Percentiles rank a stretch among this genome's conserved stretches.
Evolutionary conservation across 2,113 vertebrate genomes (phyloP).

Genomic region (Plectropomus leopardus): DNA sequence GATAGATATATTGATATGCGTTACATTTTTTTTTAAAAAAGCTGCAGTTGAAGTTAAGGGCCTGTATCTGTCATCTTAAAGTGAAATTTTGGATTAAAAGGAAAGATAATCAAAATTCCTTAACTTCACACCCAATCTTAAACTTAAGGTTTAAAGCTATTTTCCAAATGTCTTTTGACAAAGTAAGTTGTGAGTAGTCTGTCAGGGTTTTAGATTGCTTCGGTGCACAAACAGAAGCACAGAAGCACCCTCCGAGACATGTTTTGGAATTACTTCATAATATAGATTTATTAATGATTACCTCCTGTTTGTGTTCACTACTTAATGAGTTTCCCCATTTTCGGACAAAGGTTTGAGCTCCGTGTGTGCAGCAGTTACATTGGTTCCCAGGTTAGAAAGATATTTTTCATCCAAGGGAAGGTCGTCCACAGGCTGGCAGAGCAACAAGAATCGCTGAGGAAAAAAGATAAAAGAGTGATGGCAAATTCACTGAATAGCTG

Average conservation of each 20-base stretch:
- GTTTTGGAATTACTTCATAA: not conserved
- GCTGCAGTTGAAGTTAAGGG: not conserved
- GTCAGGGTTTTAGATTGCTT: too few relatives aligned
- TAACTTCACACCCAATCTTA: not conserved
- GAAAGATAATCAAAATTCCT: not conserved
- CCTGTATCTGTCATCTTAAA: not conserved
- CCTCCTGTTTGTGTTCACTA: not conserved
- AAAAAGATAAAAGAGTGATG: not conserved
- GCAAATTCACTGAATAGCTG: not conserved
- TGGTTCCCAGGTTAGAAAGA: not conserved
- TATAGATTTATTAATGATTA: not conserved
- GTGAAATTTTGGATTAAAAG: not conserved
- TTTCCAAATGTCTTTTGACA: not conserved
- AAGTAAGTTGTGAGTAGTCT: too few relatives aligned
- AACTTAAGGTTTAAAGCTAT: not conserved
- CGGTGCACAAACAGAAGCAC: not conserved
- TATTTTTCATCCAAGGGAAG: constrained; percentile 4
- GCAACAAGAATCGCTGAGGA: constrained; percentile 61
- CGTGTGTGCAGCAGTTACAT: not conserved
- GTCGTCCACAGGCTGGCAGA: constrained; percentile 62
- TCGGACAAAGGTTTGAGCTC: constrained; percentile 44
- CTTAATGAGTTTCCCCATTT: not conserved
- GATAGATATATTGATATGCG: too few relatives aligned
- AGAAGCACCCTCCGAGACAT: not conserved
- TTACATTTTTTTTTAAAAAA: too few relatives aligned